These are phyloP conservation scores for Philaethria dido DNA, from an alignment of 2,888 invertebrate species.

Conservation along the genomic window DNA sequence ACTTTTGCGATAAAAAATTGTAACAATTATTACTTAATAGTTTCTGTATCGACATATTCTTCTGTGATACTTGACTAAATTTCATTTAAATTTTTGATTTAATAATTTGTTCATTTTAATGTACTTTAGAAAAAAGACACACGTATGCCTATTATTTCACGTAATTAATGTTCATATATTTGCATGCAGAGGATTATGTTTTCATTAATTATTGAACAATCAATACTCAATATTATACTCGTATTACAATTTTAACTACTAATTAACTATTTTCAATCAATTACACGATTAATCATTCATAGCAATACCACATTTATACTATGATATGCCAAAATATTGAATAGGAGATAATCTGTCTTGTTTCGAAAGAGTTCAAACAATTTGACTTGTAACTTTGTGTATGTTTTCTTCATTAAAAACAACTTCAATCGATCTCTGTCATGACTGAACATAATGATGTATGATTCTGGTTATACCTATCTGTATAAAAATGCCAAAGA, in stretches of 20 bases:
- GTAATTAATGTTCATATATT: too few relatives aligned
- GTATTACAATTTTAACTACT: neutral
- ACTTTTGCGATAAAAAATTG: too few relatives aligned
- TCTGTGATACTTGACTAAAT: too few relatives aligned
- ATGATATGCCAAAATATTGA: neutral
- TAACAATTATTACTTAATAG: neutral
- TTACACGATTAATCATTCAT: neutral
- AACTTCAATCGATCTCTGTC: too few relatives aligned
- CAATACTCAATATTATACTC: neutral
- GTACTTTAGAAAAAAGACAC: too few relatives aligned
- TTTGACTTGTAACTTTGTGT: neutral
- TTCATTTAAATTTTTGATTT: too few relatives aligned
- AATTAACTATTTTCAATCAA: neutral
- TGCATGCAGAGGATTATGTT: neutral
- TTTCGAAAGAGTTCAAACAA: neutral
- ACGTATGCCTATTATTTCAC: too few relatives aligned
- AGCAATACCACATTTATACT: neutral
- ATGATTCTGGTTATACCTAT: too few relatives aligned
- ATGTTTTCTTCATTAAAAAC: neutral
- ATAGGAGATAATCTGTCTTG: neutral
- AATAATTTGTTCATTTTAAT: too few relatives aligned
- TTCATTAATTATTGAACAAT: neutral
- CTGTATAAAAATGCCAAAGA: too few relatives aligned
- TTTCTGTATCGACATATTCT: too few relatives aligned
- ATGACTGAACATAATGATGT: too few relatives aligned